Evolutionary conservation across 2,113 vertebrate genomes (phyloP).

Genomic region (Bungarus multicinctus): DNA sequence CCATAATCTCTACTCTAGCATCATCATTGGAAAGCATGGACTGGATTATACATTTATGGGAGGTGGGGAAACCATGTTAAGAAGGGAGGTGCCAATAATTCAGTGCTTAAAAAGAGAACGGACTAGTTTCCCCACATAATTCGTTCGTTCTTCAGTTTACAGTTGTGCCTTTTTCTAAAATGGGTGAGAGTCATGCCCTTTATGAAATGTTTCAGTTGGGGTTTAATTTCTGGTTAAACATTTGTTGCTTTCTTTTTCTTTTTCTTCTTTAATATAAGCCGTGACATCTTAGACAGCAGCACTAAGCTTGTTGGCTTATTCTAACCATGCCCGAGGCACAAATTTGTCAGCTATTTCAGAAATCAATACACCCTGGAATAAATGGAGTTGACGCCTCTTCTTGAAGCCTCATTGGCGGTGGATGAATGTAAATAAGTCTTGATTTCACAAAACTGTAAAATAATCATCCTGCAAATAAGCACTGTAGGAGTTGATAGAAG

Average conservation of each 20-base stretch:
- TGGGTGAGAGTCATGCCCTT: neutral
- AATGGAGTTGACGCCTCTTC: slow-evolving; percentile 3
- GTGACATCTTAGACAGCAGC: neutral
- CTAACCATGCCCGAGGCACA: slow-evolving; percentile 11
- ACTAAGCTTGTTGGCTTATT: neutral
- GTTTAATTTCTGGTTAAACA: slow-evolving; percentile 2
- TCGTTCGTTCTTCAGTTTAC: neutral
- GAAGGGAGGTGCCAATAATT: neutral
- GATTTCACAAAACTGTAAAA: neutral
- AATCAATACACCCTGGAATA: slow-evolving; percentile 25
- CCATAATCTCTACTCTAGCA: neutral
- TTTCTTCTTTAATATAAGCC: slow-evolving; percentile 28
- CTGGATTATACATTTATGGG: neutral
- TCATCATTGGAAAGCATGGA: neutral
- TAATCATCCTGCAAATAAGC: slow-evolving; percentile 25
- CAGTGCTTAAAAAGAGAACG: neutral
- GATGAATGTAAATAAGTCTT: slow-evolving; percentile 31
- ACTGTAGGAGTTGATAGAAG: neutral
- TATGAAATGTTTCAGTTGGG: neutral
- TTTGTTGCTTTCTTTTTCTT: neutral
- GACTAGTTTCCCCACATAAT: too few species aligned
- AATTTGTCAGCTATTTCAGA: slow-evolving; percentile 22
- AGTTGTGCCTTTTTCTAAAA: neutral
- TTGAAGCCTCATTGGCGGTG: neutral
- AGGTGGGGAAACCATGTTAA: neutral